Base-by-base conservation (phyloP, 1,140 invertebrate genomes). In the Drosophila ironensis region DNA sequence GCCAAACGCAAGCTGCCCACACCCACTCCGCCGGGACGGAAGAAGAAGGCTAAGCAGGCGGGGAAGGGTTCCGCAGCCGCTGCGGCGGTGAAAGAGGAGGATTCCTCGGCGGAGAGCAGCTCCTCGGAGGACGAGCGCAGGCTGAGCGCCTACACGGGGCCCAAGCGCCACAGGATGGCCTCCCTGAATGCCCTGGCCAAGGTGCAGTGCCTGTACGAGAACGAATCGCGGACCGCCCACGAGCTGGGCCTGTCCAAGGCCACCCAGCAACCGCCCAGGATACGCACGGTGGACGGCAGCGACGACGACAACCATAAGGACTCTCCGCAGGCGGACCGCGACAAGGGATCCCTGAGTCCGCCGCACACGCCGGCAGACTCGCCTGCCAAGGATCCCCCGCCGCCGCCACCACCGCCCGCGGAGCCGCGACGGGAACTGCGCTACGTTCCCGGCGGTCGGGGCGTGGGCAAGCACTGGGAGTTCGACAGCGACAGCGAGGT, bases 151-250 rank as follows among this genome's bases (percentile, higher is more conserved):
- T 86, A 74, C 17, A 80, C 66, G 48, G 94, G 94, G 0, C 94
- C 95, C 6, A 96, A 96, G 90, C 92, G 94, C 48, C 95, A 96
- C 82, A 92, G 96, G 61, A 96, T 97, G 86, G 96, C 96, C 19
- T 97, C 96, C 4, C 89, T 98, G 11, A 98, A 98, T 90, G 96
- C 96, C 0, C 90, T 96, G 72, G 96, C 96, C n/a, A 97, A 97
- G 92, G 96, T 97, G 22, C 96, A 97, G 88, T 97, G 96, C 87
- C 91, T 97, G 8, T 97, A 97, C 73, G 96, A 97, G 89, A 97
- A 97, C 87, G 96, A 97, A 89, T 94, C 94, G 30, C 91, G 94
- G 40, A 93, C 94, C 2, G 94, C 94, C 70, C 92, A 95, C 57
- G 92, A 93, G 64, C 56, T 93, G 59, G 92, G 92, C 1, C 77